Evolutionary conservation across 2,888 invertebrate species (phyloP), one percentile per base, ranked within the genome.

Genomic region (Abscondita cerata): DNA sequence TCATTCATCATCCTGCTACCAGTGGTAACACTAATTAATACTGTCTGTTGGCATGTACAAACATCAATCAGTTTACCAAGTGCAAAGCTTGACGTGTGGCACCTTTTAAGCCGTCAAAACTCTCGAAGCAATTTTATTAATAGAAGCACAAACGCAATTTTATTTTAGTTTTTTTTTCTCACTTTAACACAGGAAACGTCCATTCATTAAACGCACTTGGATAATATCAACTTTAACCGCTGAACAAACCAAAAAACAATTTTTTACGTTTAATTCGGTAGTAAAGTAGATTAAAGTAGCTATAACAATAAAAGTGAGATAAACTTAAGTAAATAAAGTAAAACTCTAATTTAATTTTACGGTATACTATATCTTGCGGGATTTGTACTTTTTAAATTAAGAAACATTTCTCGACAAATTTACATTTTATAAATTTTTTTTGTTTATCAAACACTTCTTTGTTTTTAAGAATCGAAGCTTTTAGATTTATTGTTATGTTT

Each of bases 1-100:
- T 58, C 58, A 58, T 59, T 64, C 62, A 60, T 64, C 62, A 53
- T 67, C 50, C 57, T 59, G 52, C 58, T 59, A 54, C 55, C 53
- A 31, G 58, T 58, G 18, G 40, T 52, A 61, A 59, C 66, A 61
- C 64, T 67, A 67, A 67, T 67, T 67, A 67, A 64, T 67, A 62
- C 64, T 58, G 62, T 44, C 58, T 62, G 62, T 62, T 59, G 59
- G 59, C 59, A 48, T 55, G 59, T 59, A 64, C 59, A 62, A 54
- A 59, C 62, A 64, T 67, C 62, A 62, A 67, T 67, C 66, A 67
- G 59, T 67, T 25, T 64, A 64, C 53, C 56, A 57, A 54, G 59
- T 57, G 64, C 64, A 57, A 57, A 57, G 55, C 57, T 60, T 57
- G 66, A 64, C 66, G 53, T 59, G 34, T 12, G 38, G 38, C 36